These are phyloP conservation scores for Diorhabda sublineata DNA, from an alignment of 1,140 invertebrate genomes.

Conservation along the genomic window DNA sequence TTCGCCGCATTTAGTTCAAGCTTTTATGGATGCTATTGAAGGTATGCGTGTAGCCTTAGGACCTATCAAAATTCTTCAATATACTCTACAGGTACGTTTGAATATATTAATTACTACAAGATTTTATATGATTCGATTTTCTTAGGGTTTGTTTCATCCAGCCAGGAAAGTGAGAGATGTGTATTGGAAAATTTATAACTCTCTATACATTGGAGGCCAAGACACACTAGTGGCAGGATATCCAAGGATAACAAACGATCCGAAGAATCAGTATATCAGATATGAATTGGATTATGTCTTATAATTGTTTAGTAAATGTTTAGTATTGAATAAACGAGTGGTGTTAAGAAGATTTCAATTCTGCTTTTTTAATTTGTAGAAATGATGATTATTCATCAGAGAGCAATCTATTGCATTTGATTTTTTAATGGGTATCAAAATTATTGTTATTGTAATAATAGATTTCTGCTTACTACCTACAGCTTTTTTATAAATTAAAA, in stretches of 20 bases:
- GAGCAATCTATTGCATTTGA: too few species aligned
- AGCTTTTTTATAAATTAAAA: too few species aligned
- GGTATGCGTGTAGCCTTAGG: slow-evolving; percentile 94
- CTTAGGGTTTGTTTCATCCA: slow-evolving; percentile 95
- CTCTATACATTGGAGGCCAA: slow-evolving; percentile 97
- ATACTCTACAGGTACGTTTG: slow-evolving; percentile 76
- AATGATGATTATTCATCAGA: too few species aligned
- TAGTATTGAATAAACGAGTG: too few species aligned
- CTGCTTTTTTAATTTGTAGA: too few species aligned
- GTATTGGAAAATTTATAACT: slow-evolving; percentile 99
- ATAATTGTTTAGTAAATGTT: slow-evolving; percentile 50
- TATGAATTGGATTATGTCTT: slow-evolving; percentile 96
- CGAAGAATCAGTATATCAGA: slow-evolving; percentile 91
- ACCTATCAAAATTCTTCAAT: slow-evolving; percentile 94
- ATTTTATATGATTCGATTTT: slow-evolving; percentile 27
- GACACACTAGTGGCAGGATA: slow-evolving; percentile 98
- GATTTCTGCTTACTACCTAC: too few species aligned
- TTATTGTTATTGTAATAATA: too few species aligned
- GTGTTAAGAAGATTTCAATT: too few species aligned
- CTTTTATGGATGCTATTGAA: slow-evolving; percentile 98
- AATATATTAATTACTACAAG: too few species aligned
- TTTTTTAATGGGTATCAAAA: too few species aligned
- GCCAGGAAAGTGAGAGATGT: slow-evolving; percentile 98
- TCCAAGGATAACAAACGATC: slow-evolving; percentile 90
- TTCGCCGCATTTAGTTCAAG: slow-evolving; percentile 98